Percentiles rank a stretch among this genome's conserved stretches.
phyloP scores from a whole-genome alignment of 2,113 vertebrate species.

The Psilopsiagon aurifrons region DNA sequence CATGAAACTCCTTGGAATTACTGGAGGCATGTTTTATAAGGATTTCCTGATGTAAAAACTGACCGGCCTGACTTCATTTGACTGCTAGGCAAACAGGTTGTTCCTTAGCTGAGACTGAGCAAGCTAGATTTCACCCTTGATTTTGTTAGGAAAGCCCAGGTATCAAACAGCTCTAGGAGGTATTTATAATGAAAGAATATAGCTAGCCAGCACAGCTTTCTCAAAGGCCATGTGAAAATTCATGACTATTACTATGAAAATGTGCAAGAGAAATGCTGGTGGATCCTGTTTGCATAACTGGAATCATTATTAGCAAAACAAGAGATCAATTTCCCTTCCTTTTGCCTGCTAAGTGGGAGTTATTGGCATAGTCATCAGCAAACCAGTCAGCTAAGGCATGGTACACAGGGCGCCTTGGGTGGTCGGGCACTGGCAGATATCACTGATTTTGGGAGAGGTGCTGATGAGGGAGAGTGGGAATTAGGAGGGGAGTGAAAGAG shows the following conservation, averaged over 20 bases:
- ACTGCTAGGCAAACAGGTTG: background rate
- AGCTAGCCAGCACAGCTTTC: background rate
- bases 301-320: slow-evolving; percentile 21
- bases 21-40: background rate
- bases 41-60: background rate
- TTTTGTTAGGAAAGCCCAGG: background rate
- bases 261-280: background rate
- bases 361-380: background rate
- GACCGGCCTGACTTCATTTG: background rate
- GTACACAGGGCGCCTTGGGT: background rate
- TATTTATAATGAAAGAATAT: background rate
- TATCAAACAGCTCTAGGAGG: background rate
- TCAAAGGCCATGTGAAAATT: background rate
- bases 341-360: background rate
- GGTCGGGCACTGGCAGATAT: background rate
- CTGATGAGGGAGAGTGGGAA: background rate
- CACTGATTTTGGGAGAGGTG: background rate
- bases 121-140: background rate
- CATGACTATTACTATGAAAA: background rate
- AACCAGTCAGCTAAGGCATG: background rate
- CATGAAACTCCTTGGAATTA: background rate
- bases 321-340: slow-evolving; percentile 29
- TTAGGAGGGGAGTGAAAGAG: background rate
- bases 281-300: background rate
- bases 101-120: background rate